These are phyloP conservation scores for Erithacus rubecula DNA, from an alignment of 2,797 vertebrate species.

Conservation along the genomic window DNA sequence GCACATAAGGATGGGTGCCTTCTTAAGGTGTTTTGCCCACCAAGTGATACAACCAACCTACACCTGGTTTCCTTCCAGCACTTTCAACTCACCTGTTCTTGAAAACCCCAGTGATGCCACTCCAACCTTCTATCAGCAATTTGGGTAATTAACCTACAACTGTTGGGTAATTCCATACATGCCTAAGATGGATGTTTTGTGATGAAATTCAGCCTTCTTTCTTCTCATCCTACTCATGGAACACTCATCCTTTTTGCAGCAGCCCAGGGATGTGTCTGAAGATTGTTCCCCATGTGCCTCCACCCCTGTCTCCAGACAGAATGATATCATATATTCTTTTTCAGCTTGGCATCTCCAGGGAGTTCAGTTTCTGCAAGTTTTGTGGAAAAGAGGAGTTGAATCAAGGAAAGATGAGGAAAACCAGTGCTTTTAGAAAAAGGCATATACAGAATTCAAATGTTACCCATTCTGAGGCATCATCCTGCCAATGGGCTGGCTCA, in stretches of 20 bases:
- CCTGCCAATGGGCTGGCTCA: not conserved
- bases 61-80: constrained; percentile 3
- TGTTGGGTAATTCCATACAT: not conserved
- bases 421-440: not conserved
- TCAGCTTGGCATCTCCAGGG: not conserved
- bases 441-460: not conserved
- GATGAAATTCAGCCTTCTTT: not conserved
- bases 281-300: not conserved
- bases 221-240: not conserved
- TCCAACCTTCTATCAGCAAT: not conserved
- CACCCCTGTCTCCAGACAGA: constrained; percentile 17
- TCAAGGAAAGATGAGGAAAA: not conserved
- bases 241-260: not conserved
- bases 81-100: not conserved
- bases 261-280: not conserved
- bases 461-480: not conserved
- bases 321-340: not conserved
- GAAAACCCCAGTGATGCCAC: not conserved
- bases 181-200: not conserved
- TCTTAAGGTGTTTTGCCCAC: not conserved
- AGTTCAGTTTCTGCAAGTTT: not conserved
- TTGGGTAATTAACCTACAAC: not conserved
- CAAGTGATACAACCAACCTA: not conserved
- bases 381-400: not conserved
- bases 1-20: not conserved